Base-by-base conservation (phyloP, 53 echinoderm and acorn worm genomes). In the Actinopyga echinites region DNA sequence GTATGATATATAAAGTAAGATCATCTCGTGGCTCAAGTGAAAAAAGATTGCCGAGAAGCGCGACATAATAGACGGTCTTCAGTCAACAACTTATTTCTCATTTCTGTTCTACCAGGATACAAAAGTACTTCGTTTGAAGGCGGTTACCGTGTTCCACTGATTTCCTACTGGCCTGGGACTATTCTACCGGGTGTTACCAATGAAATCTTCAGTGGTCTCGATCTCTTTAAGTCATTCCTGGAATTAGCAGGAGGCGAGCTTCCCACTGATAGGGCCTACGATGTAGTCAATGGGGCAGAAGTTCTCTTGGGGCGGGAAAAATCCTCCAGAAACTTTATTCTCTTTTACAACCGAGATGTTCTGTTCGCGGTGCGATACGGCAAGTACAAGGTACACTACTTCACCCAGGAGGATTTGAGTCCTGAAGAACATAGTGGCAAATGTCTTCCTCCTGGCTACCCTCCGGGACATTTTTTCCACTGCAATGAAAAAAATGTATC, bases 161-260 rank as follows among this genome's bases (percentile, higher is more conserved):
- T 96, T 15, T 93, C 96, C 67, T 96, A 91, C 89, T 96, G 96
- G 96, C 96, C 96, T 5, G 96, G 90, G 3, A 82, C 77, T 33
- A 86, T 96, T 19, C 62, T 71, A 21, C 87, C 91, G 30, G 87
- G 91, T 19, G 83, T 89, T 1, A 65, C 89, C 42, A 75, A 91
- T 23, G 88, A 87, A 49, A 30, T 93, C 71, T 81, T 93, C 83
- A 93, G 96, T 83, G 81, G 91, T 49, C 84, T 96, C 64, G 96
- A 96, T 64, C 57, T 96, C 77, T 91, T 87, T 80, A 62, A 62
- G 13, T 91, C 87, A 34, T 59, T 90, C 28, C 56, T 96, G 22
- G 90, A 96, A 74, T 89, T 96, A 19, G 91, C 91, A 8, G 89
- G 87, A 31, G 96, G 93, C 6, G 21, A 25, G n/a, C 80, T 88